phyloP scores from a whole-genome alignment of 2,797 vertebrate genomes.

The Fistularia commersonii region DNA sequence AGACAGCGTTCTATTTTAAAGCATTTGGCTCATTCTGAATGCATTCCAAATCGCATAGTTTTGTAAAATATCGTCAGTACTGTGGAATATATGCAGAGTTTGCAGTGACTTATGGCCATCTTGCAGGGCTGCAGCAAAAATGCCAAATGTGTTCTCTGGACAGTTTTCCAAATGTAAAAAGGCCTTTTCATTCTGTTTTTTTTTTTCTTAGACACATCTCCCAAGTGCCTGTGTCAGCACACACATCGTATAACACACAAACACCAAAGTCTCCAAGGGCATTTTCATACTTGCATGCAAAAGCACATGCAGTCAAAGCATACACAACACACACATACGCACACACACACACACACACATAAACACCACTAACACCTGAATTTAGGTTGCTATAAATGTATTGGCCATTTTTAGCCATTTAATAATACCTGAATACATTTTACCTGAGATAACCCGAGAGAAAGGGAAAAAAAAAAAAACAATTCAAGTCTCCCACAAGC shows the following conservation, averaged over 20 bases:
- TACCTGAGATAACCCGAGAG: conserved; percentile 62
- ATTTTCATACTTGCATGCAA: conserved; percentile 27
- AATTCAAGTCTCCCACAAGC: conserved; percentile 60
- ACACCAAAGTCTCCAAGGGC: conserved; percentile 37
- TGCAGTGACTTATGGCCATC: conserved; percentile 64
- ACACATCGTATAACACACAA: conserved; percentile 12
- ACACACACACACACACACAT: conserved; percentile 12
- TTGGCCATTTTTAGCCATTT: conserved; percentile 68
- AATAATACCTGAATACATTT: conserved; percentile 68
- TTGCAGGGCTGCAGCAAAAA: conserved; percentile 64
- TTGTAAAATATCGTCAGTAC: conserved; percentile 41
- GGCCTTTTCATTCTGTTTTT: conserved; percentile 54
- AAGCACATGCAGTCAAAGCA: conserved; percentile 8
- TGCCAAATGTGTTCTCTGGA: conserved; percentile 65
- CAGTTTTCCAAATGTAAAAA: conserved; percentile 61
- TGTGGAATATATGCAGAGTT: conserved; percentile 55
- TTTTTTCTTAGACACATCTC: conserved; percentile 55
- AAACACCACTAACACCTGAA: conserved; percentile 50
- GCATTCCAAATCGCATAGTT: conserved; percentile 36
- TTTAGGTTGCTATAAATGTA: conserved; percentile 56
- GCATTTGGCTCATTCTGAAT: conserved; percentile 19
- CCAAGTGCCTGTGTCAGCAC: conserved; percentile 55
- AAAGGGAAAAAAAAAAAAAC: conserved; percentile 59
- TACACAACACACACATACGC: conserved; percentile 5
- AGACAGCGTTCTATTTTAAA: conserved; percentile 37